Evolutionary conservation across 2,797 vertebrate genomes (phyloP), one percentile per base, ranked within the genome.

Genomic region (Apogon talboti): DNA sequence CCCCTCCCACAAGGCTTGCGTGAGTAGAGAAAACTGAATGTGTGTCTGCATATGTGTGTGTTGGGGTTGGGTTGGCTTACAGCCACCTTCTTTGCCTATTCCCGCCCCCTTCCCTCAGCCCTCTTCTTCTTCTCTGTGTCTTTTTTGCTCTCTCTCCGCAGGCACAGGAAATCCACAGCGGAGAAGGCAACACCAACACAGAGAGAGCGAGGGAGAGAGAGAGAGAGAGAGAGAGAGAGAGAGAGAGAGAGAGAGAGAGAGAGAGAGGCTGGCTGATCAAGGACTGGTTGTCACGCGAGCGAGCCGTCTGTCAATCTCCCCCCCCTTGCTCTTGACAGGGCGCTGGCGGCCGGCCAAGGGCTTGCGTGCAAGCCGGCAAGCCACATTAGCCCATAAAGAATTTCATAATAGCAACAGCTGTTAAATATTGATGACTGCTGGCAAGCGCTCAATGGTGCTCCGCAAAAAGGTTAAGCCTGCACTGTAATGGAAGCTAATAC

Each of bases 331-430:
- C 90, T 93, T 95, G 93, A 93, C 95, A 95, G 91, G 66, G 87
- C 42, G 85, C 87, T 98, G 96, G 96, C 94, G 16, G 83, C 48
- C 14, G 19, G 93, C 95, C 96, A 96, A 94, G 75, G 89, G 95
- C 93, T 98, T 96, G 96, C 96, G 96, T 97, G 96, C 96, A 95
- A 98, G 90, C 95, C 86, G 87, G 87, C 92, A 85, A 93, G 94
- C 96, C 94, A 82, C 95, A 92, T 95, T 96, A 94, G 94, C 94
- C 94, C 92, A 94, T 95, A 95, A 96, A 96, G 94, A 95, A 95
- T 95, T 95, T 96, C 95, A 96, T 95, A 96, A 96, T 95, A 96
- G 95, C 95, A 96, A 95, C 96, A 97, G 95, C 96, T 97, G 96
- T 96, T 96, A 96, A 96, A 96, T 96, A 97, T 96, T 97, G 96